Conservation (phyloP, 1,140 invertebrate species). For the Brachionus sp. region DNA sequence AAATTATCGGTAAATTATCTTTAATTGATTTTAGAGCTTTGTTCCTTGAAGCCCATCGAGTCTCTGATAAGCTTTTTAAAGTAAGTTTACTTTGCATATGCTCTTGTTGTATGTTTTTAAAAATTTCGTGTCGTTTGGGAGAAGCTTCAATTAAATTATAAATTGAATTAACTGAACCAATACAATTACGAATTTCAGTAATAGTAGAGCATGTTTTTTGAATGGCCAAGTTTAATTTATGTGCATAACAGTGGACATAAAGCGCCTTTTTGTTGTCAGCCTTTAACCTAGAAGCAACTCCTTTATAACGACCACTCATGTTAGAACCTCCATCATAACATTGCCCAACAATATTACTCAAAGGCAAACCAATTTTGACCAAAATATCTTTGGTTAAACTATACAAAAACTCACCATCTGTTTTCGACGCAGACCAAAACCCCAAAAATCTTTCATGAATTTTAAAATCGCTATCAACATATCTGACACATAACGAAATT, state of each 20-base stretch:
- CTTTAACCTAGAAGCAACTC: not conserved
- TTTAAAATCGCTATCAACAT: not conserved
- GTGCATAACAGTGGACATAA: constrained; percentile 27
- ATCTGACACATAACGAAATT: not conserved
- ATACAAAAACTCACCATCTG: not conserved
- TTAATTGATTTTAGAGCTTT: not conserved
- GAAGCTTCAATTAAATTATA: not conserved
- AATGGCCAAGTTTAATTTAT: constrained; percentile 1
- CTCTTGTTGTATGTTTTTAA: not conserved
- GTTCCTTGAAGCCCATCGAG: not conserved
- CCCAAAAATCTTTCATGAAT: not conserved
- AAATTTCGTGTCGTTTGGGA: not conserved
- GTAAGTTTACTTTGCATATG: not conserved
- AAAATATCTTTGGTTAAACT: not conserved
- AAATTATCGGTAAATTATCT: not conserved
- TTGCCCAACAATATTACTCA: not conserved
- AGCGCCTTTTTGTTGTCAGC: not conserved
- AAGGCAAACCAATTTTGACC: not conserved
- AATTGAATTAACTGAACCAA: not conserved
- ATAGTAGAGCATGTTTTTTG: not conserved
- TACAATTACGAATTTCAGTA: no score
- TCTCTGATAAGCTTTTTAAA: not conserved
- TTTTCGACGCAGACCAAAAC: not conserved
- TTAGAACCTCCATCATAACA: constrained; percentile 4
- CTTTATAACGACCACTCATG: not conserved